phyloP scores from a whole-genome alignment of 2,888 invertebrate genomes.

The Zygogramma bicolorata region DNA sequence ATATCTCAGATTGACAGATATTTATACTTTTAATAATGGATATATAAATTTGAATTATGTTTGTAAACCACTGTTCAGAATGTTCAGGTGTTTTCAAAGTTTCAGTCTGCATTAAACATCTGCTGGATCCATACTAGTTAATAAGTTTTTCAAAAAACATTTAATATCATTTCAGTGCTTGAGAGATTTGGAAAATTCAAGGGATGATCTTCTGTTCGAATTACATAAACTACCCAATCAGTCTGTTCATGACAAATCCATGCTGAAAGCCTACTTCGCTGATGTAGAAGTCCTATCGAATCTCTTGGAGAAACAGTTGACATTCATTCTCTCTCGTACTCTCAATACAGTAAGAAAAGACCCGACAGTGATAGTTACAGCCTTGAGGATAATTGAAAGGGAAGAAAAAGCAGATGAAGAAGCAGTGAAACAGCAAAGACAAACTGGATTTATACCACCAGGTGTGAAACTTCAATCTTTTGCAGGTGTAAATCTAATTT shows the following conservation, averaged over 20 bases:
- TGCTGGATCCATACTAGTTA: no score
- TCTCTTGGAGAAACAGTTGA: conserved; percentile 90
- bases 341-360: conserved; percentile 95
- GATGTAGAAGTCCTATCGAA: conserved; percentile 93
- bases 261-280: conserved; percentile 95
- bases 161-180: conserved; percentile 75
- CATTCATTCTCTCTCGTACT: conserved; percentile 88
- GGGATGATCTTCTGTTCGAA: conserved; percentile 95
- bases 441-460: conserved; percentile 92
- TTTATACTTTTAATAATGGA: no score
- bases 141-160: no score
- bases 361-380: conserved; percentile 95
- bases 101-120: no score
- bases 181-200: conserved; percentile 94
- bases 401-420: conserved; percentile 96
- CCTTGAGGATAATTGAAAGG: conserved; percentile 93
- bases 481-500: neutral
- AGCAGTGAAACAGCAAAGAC: conserved; percentile 81
- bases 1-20: no score
- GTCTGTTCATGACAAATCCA: conserved; percentile 88
- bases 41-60: no score
- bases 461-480: conserved; percentile 67
- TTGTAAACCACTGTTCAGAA: no score
- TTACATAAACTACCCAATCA: conserved; percentile 94
- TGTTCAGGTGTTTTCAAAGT: no score